Conservation (phyloP, 2,797 vertebrate genomes). For the Lepidocolaptes lacrymiger region DNA sequence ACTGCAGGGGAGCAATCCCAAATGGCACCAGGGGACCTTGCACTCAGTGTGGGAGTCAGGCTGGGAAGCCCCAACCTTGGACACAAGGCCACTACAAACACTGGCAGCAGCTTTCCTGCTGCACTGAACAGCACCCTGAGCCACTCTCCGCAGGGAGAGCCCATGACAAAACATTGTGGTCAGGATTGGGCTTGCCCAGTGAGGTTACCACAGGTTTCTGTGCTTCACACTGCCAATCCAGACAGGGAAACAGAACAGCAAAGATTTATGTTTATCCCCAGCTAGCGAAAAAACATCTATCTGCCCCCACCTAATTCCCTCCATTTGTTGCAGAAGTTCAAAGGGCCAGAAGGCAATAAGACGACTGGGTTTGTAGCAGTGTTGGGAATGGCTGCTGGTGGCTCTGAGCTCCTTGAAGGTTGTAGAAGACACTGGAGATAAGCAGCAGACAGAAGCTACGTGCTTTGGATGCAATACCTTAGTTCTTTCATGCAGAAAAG, state of each 20-base stretch:
- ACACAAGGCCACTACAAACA: background rate
- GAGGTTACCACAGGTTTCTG: background rate
- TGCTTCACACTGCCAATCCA: background rate
- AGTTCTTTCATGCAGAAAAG: background rate
- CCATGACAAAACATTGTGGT: fast-evolving
- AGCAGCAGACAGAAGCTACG: background rate
- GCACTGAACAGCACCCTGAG: background rate
- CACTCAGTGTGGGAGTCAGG: background rate
- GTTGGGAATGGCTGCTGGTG: background rate
- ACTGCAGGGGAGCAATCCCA: background rate
- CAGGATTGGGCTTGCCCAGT: background rate
- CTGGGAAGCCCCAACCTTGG: background rate
- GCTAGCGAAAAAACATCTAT: background rate
- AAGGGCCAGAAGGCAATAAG: background rate
- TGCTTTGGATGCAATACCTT: background rate
- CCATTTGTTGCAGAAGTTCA: background rate
- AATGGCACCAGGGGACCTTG: background rate
- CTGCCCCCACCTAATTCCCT: background rate
- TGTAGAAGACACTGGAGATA: background rate
- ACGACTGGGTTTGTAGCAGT: background rate
- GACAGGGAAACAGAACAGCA: background rate
- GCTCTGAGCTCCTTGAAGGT: background rate
- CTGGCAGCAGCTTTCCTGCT: background rate
- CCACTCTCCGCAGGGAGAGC: background rate
- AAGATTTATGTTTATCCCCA: background rate